Evolutionary conservation across 2,888 invertebrate species (phyloP).

Genomic region (Pammene aurita): DNA sequence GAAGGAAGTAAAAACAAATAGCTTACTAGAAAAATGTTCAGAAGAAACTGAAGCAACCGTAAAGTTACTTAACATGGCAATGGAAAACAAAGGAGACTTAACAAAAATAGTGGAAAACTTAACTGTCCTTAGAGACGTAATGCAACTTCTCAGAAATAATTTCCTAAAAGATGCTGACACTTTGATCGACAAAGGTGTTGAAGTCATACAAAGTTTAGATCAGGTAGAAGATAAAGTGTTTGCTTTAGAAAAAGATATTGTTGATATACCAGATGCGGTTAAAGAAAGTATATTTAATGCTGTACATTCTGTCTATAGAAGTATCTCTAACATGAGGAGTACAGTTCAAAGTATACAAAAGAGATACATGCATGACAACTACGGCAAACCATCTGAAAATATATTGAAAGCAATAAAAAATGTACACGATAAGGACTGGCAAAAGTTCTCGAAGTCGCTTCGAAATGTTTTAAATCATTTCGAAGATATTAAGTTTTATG

Average conservation of each 20-base stretch:
- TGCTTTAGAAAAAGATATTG: slow-evolving; percentile 66
- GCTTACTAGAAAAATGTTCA: slow-evolving; percentile 59
- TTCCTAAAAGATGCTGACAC: slow-evolving; percentile 61
- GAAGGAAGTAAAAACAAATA: slow-evolving; percentile 48
- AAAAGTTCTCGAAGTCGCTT: slow-evolving; percentile 61
- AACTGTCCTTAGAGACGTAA: slow-evolving; percentile 56
- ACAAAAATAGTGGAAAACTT: slow-evolving; percentile 56
- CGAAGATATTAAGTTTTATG: slow-evolving; percentile 77
- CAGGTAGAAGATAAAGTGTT: slow-evolving; percentile 76
- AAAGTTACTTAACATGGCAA: slow-evolving; percentile 71
- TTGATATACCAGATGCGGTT: slow-evolving; percentile 54
- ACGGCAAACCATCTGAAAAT: slow-evolving; percentile 69
- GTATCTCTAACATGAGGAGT: slow-evolving; percentile 80
- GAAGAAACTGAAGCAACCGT: slow-evolving; percentile 62
- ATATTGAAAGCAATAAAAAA: slow-evolving; percentile 67
- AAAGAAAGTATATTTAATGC: slow-evolving; percentile 72
- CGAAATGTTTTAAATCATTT: slow-evolving; percentile 73
- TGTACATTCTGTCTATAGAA: slow-evolving; percentile 78
- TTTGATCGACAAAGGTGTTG: slow-evolving; percentile 72
- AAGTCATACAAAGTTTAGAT: slow-evolving; percentile 67
- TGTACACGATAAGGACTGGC: slow-evolving; percentile 56
- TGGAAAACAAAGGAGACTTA: slow-evolving; percentile 57
- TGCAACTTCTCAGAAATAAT: slow-evolving; percentile 59
- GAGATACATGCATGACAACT: slow-evolving; percentile 73
- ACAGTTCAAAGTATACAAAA: slow-evolving; percentile 76